Base-by-base conservation (phyloP, 2,888 invertebrate species). In the Onthophagus sagittarius region DNA sequence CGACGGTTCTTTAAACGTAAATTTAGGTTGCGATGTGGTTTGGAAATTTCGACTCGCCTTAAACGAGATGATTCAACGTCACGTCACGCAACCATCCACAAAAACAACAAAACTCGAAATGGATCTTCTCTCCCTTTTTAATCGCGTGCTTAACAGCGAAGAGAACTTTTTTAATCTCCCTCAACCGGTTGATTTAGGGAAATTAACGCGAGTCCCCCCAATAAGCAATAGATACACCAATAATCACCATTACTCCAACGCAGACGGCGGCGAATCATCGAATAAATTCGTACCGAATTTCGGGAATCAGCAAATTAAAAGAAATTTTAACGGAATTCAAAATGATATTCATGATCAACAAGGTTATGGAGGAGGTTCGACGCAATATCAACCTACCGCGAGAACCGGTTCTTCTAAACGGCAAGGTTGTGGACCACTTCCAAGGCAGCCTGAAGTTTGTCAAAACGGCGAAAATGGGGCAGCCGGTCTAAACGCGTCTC, bases 101-200 rank as follows among this genome's bases (percentile, higher is more conserved):
- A 85, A 87, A 0, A 88, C 88, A 85, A 86, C 88, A 7, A 87
- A 86, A 0, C 82, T 88, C 14, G 94, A 94, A 83, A 93, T 93
- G 80, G 89, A 89, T 78, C 90, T 93, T 2, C 85, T 94, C 0
- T 88, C 88, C 75, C 88, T 92, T 0, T 87, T 93, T 0, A 90
- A 91, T 0, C 88, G 88, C 74, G 89, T 94, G 0, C 84, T 95
- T 67, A 90, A 90, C 6, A 88, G 89, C 0, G 94, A 94, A 81
- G 95, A 95, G 80, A 89, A 89, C 77, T 88, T 89, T 6, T 87
- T 90, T 7, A 91, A 92, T 0, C 84, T 94, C 4, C 89, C 88
- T 72, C 92, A 93, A 80, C 94, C 94, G 0, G 85, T 88, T 5
- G 93, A 93, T 0, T 91, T 94, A 74, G 94, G 94, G 0, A 92